A percentile compares a stretch with the other conserved stretches of the same genome.
Evolutionary conservation across 2,113 vertebrate species (phyloP).

Genomic region (Macroglossus sobrinus): DNA sequence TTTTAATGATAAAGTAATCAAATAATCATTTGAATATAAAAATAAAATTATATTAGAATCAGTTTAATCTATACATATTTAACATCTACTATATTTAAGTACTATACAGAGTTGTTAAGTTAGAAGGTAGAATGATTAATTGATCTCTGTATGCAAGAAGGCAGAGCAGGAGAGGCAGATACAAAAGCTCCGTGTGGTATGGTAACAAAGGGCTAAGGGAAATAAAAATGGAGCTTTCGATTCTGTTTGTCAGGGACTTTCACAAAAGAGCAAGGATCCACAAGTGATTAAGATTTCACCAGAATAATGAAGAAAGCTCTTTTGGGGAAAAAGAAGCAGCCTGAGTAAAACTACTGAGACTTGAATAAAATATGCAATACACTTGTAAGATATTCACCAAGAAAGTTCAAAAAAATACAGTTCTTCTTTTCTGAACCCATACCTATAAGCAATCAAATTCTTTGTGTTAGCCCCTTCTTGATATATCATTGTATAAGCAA

Average conservation of each 20-base stretch:
- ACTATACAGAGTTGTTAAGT: not conserved
- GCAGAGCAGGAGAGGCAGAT: not conserved
- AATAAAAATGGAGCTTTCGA: not conserved
- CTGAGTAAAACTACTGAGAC: not conserved
- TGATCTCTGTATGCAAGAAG: not conserved
- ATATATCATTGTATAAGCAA: not conserved
- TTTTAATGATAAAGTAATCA: not conserved
- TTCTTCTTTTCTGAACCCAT: not conserved
- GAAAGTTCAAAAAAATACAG: not conserved
- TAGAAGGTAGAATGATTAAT: not conserved
- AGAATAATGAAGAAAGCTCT: not conserved
- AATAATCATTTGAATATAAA: not conserved
- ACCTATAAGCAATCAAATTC: not conserved
- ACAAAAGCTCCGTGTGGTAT: not conserved
- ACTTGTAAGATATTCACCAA: not conserved
- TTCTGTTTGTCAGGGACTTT: not conserved
- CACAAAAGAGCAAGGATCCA: not conserved
- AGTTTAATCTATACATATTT: not conserved
- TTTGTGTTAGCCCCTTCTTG: not conserved
- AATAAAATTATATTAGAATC: not conserved
- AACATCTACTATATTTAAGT: not conserved
- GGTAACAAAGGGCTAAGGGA: not conserved
- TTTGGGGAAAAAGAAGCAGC: not conserved
- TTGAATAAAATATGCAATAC: not conserved
- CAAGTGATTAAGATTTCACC: not conserved